Base-by-base conservation (phyloP, 1,140 invertebrate genomes). In the Pissodes strobi region DNA sequence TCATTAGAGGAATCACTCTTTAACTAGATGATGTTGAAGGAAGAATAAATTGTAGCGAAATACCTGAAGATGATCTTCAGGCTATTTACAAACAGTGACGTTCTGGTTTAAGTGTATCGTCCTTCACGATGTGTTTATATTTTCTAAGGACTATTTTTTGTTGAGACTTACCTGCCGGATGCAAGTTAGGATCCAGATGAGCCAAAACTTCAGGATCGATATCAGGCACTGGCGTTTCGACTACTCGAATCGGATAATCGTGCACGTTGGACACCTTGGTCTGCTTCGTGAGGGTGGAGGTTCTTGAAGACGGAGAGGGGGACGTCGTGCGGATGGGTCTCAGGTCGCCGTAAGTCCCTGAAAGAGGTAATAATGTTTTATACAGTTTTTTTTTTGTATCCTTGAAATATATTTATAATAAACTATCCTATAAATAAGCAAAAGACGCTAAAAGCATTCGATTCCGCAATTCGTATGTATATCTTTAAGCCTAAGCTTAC, bases 101-200 rank as follows among this genome's bases (percentile, higher is more conserved):
- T n/a, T n/a, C n/a, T n/a, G n/a, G n/a, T n/a, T n/a, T n/a, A n/a
- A n/a, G n/a, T n/a, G n/a, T n/a, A n/a, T n/a, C n/a, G n/a, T n/a
- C n/a, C n/a, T n/a, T n/a, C n/a, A n/a, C n/a, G n/a, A n/a, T n/a
- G n/a, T n/a, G n/a, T n/a, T n/a, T n/a, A n/a, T n/a, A n/a, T n/a
- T n/a, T n/a, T n/a, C n/a, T n/a, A n/a, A n/a, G n/a, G n/a, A n/a
- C n/a, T n/a, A n/a, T n/a, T n/a, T n/a, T n/a, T n/a, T n/a, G n/a
- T n/a, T 6, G 13, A 25, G n/a, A 21, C n/a, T 18, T 48, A 61
- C 58, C 62, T 21, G 83, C 79, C 1, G 85, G 85, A 51, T 84
- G 77, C 34, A 87, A 79, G 53, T 70, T 72, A 18, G 77, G 77
- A 59, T 79, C 77, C 38, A 78, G 57, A 23, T 71, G 71, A n/a